phyloP scores from a whole-genome alignment of 2,797 vertebrate genomes.

The Pelochelys cantorii region DNA sequence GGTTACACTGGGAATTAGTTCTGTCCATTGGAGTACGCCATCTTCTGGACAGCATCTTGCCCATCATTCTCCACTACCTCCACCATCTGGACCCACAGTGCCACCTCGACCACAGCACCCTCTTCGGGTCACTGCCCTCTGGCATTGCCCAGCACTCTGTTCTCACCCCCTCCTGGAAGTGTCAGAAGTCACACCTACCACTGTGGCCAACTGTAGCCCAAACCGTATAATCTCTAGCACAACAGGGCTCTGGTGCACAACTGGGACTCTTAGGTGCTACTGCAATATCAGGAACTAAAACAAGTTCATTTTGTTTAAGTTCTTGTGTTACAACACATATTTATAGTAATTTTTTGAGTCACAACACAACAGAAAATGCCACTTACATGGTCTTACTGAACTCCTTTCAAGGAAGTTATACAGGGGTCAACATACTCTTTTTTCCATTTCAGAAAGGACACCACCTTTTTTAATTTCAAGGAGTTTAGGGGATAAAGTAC shows the following conservation, averaged over 20 bases:
- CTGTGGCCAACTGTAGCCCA: too few species aligned
- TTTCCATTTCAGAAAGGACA: neutral
- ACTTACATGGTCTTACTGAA: neutral
- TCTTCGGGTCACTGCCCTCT: too few species aligned
- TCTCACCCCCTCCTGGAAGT: too few species aligned
- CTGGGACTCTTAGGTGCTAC: accelerated
- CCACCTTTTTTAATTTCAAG: neutral
- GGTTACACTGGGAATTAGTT: too few species aligned
- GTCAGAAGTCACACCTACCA: too few species aligned
- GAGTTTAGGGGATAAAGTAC: neutral
- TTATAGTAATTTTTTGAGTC: neutral
- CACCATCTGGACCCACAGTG: too few species aligned
- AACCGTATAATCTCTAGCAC: neutral
- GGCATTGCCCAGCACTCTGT: too few species aligned
- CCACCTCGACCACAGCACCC: too few species aligned
- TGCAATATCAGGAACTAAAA: neutral
- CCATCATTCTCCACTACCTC: too few species aligned
- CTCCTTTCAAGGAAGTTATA: neutral
- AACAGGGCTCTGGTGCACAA: neutral
- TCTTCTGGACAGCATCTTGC: too few species aligned
- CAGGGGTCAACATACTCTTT: neutral
- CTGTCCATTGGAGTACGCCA: too few species aligned
- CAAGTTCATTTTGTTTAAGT: neutral
- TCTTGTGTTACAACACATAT: neutral
- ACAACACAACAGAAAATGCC: neutral